These are phyloP conservation scores for Strix uralensis DNA, from an alignment of 2,113 vertebrate species.

Conservation along the genomic window DNA sequence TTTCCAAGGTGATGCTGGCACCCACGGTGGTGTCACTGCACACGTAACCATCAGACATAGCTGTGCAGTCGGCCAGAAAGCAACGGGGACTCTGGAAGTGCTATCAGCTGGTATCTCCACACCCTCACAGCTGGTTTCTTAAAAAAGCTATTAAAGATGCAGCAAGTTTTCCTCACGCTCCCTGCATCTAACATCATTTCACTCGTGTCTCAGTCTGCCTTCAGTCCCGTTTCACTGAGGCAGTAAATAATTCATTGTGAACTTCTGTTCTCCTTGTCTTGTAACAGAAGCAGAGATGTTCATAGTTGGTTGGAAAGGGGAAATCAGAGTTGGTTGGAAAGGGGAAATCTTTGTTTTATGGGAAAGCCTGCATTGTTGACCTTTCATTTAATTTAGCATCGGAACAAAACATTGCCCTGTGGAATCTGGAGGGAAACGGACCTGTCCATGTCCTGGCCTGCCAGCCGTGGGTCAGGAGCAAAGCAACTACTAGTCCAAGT, in stretches of 20 bases:
- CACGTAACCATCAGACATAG: accelerated
- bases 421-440: not conserved
- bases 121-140: not conserved
- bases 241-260: slow-evolving; percentile 41
- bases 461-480: not conserved
- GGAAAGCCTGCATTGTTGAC: not conserved
- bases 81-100: accelerated
- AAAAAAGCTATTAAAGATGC: not conserved
- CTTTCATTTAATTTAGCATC: not conserved
- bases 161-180: not conserved
- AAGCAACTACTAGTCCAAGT: not conserved
- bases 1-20: not conserved
- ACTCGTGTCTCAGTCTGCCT: not conserved
- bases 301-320: not conserved
- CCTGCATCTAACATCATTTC: not conserved
- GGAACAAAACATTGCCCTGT: not conserved
- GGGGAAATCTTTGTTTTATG: not conserved
- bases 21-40: not conserved
- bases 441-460: accelerated
- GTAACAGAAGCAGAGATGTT: not conserved
- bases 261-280: slow-evolving; percentile 26
- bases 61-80: accelerated
- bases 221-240: not conserved
- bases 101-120: accelerated
- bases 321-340: not conserved